Evolutionary conservation across 1,140 invertebrate genomes (phyloP).

Genomic region (Pseudachorutes palmiensis): DNA sequence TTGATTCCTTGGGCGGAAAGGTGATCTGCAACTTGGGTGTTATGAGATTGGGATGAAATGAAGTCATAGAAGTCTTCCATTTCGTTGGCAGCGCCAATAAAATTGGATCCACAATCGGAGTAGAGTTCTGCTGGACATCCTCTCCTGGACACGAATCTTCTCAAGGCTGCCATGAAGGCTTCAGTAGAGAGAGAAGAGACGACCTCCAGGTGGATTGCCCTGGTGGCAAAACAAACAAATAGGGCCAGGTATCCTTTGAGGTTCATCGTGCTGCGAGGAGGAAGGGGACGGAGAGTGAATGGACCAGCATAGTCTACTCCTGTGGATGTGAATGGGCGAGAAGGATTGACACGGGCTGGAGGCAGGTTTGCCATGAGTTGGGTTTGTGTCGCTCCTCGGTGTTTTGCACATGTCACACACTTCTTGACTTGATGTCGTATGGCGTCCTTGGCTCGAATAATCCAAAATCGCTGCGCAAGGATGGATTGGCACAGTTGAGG

Average conservation of each 20-base stretch:
- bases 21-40: background rate
- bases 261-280: conserved; percentile 28
- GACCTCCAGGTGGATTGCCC: conserved; percentile 45
- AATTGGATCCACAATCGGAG: conserved; percentile 44
- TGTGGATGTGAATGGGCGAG: conserved; percentile 39
- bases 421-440: conserved; percentile 17
- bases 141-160: conserved; percentile 42
- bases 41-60: background rate
- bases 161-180: conserved; percentile 42
- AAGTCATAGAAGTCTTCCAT: conserved; percentile 1
- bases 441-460: conserved; percentile 13
- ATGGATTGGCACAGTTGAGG: conserved; percentile 38
- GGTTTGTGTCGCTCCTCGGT: conserved; percentile 17
- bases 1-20: background rate
- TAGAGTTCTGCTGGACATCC: conserved; percentile 38
- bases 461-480: conserved; percentile 36
- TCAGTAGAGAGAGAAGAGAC: conserved; percentile 42
- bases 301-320: conserved; percentile 45
- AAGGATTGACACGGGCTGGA: conserved; percentile 34
- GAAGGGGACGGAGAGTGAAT: conserved; percentile 39
- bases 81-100: conserved; percentile 40
- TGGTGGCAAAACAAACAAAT: conserved; percentile 45
- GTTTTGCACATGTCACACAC: conserved; percentile 35
- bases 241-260: conserved; percentile 43
- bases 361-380: conserved; percentile 42